Evolutionary conservation across 2,797 vertebrate species (phyloP), one percentile per base, ranked within the genome.

Genomic region (Etheostoma nigrum): DNA sequence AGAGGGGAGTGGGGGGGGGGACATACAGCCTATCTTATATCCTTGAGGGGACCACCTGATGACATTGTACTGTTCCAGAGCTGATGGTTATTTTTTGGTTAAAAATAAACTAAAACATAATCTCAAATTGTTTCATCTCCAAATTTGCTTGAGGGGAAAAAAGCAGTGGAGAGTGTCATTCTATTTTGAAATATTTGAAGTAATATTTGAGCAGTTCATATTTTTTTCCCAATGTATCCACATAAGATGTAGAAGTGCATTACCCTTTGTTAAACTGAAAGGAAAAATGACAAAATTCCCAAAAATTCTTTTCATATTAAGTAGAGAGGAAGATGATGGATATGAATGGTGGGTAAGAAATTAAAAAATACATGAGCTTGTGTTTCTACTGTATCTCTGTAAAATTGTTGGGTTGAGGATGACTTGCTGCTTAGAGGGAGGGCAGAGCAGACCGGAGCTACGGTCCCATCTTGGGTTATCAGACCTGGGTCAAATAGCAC

Each of bases 51-150:
- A 92, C 89, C 88, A 91, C 88, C 53, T 78, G 65, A 78, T 86
- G 82, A 89, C 80, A 78, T 80, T 88, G 72, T 89, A 86, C 87
- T 86, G 86, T 90, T 92, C 68, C 70, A 89, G 72, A 82, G 78
- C 75, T 40, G 13, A 65, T 72, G 62, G 52, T 36, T 36, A 10
- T 40, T 40, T 44, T 83, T 84, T 72, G 80, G 72, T 78, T 49
- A 60, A 48, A 86, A 87, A 87, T 78, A 81, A 89, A 83, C 52
- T 57, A 45, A 45, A 58, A 66, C n/a, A 69, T 57, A 55, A 66
- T 74, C 68, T 65, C 33, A 80, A 78, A 85, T 80, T 89, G 87
- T 93, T 95, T 95, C 91, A 95, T 96, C 94, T 96, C 91, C 90
- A 87, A 92, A 90, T 93, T 93, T 94, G 87, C 93, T 91, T 89